Base-by-base conservation (phyloP, 2,888 invertebrate species). In the Stenodema calcarata region DNA sequence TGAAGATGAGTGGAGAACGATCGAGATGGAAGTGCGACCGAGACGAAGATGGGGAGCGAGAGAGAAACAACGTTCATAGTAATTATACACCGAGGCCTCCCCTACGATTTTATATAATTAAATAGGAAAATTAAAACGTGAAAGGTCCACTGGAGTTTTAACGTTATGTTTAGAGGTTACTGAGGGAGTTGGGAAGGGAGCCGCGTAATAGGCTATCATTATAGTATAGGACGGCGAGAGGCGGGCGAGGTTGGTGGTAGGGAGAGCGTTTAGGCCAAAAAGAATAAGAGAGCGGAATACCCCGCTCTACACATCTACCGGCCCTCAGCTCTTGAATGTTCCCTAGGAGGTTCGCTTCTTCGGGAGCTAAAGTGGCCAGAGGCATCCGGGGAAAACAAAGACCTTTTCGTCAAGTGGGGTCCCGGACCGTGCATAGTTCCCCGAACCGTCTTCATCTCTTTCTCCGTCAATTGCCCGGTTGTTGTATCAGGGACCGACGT, bases 121-220 rank as follows among this genome's bases (percentile, higher is more conserved):
- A 80, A 80, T 80, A 80, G 47, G 80, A 80, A 80, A 80, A 80
- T 80, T 80, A 80, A 80, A 80, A 80, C 78, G 78, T 78, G 78
- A 78, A 78, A 78, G 78, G 78, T 78, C 78, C 78, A 78, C 73
- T 28, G 73, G 73, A 73, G 73, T 73, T 73, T 73, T 73, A 73
- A 73, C 78, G 78, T 78, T 78, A 78, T 78, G 78, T 73, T 73
- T 78, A 78, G 78, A 78, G 78, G 78, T 78, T 78, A 78, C 78
- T 44, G 42, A 78, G 44, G 78, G 78, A 78, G 78, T 78, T 78
- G 78, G 78, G 42, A 44, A 78, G 44, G 78, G 78, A 42, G 78
- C 78, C 44, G 73, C 16, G 73, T 78, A 78, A 78, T 78, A 44
- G 78, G 44, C 78, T 78, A 78, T 78, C 78, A 78, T 78, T 78